Evolutionary conservation across 2,113 vertebrate genomes (phyloP), one percentile per base, ranked within the genome.

Genomic region (Hemibagrus wyckioides): DNA sequence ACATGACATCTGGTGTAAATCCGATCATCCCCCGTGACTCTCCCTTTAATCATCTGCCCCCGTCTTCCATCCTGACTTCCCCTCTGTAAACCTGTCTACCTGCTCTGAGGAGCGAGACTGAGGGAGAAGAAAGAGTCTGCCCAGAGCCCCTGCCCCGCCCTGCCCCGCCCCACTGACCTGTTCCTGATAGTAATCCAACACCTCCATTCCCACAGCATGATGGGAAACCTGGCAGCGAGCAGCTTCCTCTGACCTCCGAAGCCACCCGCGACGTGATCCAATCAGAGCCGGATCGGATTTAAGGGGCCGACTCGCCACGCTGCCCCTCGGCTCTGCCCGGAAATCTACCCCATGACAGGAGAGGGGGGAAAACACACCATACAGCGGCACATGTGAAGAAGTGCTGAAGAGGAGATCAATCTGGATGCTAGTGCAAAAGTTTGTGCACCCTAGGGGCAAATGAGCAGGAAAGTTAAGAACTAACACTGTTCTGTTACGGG

Each of bases 161-260:
- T 48, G 89, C 48, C 73, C 82, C 5, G 67, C 82, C 87, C 87
- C 76, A 56, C 79, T 80, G 54, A 87, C 88, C 90, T 87, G 88
- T 71, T 80, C 50, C 79, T 82, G 90, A 85, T 88, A 71, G 89
- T 87, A 91, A 91, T 86, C 87, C 73, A 30, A 91, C 56, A 88
- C 88, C 63, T 48, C 11, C 28, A 77, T 83, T 86, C 59, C 85
- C 89, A 85, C 86, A 54, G 85, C 84, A 88, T 88, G 84, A 90
- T 88, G 85, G 85, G 82, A 79, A 75, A 86, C 57, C 39, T 75
- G 65, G 65, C 77, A 85, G 48, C 33, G 84, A 56, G 21, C 57
- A n/a, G 50, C 56, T 85, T 50, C 82, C 75, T 63, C 65, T 44
- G 50, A 84, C 76, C 71, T 82, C 65, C 79, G 57, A 28, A 65